Evolutionary conservation across 2,888 invertebrate genomes (phyloP), one percentile per base, ranked within the genome.

Genomic region (Noctua pronuba): DNA sequence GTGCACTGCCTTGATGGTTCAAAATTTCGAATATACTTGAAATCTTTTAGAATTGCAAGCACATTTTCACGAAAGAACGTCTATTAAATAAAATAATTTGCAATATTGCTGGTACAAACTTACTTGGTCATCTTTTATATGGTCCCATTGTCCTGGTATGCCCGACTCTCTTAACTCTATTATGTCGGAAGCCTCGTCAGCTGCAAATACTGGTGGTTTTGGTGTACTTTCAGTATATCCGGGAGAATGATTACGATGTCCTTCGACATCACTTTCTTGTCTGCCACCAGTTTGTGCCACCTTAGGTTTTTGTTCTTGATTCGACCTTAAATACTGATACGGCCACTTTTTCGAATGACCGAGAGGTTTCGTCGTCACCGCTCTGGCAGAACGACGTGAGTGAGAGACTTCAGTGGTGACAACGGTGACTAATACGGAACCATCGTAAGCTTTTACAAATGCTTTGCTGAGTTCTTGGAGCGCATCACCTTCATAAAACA

Each of bases 331-430:
- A 13, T 44, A 49, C 21, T 60, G 7, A 67, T 44, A 67, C n/a
- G 79, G 67, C 79, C 79, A 82, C 31, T 52, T 81, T 70, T 49
- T 35, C 18, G 71, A 79, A 8, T 41, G 80, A 70, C 69, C 41
- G 13, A 21, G 49, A 31, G 38, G 46, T 3, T n/a, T 31, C 8
- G n/a, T 41, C 21, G 79, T 92, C 58, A 92, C 88, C 80, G 84
- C 91, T 46, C 96, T 93, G 1, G 88, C 85, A 6, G 96, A 92
- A 74, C 97, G 96, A 77, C 97, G 96, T 0, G 97, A 97, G 91
- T 98, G 97, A 69, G 97, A 97, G 10, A 97, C 97, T 93, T 98
- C 98, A 73, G 97, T 98, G 6, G 97, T 97, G 68, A 98, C 97
- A 18, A 97, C 97, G n/a, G 97, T 97, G 85, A 98, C 96, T 44